These are phyloP conservation scores for Numenius phaeopus DNA, from an alignment of 2,797 vertebrate genomes.

Conservation along the genomic window DNA sequence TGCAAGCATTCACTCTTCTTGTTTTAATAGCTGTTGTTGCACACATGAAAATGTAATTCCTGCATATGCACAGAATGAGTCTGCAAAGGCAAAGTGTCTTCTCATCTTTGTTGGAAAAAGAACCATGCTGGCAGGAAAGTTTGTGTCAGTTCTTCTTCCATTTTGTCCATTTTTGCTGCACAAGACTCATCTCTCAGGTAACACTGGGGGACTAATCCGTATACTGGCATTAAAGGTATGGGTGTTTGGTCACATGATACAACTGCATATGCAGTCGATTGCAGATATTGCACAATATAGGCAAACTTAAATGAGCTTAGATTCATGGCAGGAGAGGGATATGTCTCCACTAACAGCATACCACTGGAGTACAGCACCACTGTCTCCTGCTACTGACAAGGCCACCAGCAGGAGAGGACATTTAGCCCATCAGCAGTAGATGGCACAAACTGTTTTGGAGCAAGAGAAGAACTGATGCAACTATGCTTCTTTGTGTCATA, in stretches of 20 bases:
- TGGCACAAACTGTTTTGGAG: background rate
- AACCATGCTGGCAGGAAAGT: background rate
- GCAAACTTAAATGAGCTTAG: background rate
- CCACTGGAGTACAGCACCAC: background rate
- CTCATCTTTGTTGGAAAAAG: background rate
- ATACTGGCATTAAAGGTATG: background rate
- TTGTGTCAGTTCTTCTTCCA: background rate
- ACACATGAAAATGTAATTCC: background rate
- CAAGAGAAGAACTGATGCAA: background rate
- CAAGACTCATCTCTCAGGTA: background rate
- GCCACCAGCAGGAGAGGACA: fast-evolving
- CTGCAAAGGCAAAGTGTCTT: background rate
- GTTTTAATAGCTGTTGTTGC: background rate
- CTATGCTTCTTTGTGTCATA: background rate
- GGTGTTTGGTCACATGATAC: background rate
- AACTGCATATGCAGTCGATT: no score
- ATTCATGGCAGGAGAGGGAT: background rate
- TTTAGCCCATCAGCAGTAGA: background rate
- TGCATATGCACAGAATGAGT: fast-evolving
- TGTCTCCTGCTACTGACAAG: background rate
- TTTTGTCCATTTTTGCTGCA: background rate
- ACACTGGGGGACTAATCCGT: background rate
- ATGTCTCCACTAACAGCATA: background rate
- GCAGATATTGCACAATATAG: background rate
- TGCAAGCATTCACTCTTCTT: background rate